These are phyloP conservation scores for Porites rus DNA, from an alignment of 92 coral and sea anemone species.

Conservation along the genomic window DNA sequence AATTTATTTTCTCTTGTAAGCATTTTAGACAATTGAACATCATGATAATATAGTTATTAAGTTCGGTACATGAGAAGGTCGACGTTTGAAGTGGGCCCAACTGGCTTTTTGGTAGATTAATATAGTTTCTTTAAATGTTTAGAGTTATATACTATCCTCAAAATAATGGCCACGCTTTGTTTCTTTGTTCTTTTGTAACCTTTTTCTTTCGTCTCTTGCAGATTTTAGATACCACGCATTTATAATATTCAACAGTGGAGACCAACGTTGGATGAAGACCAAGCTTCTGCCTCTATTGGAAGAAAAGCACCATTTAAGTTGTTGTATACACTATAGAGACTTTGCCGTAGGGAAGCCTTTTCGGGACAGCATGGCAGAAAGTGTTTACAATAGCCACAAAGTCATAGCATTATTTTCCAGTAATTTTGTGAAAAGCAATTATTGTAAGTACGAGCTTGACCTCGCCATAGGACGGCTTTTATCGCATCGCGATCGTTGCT, in stretches of 20 bases:
- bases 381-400: conserved; percentile 32
- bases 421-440: conserved; percentile 15
- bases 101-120: too few relatives aligned
- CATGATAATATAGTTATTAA: too few relatives aligned
- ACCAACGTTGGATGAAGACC: not conserved
- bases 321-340: conserved; percentile 46
- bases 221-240: conserved; percentile 38
- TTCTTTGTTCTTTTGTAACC: not conserved
- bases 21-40: too few relatives aligned
- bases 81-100: too few relatives aligned
- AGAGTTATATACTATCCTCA: too few relatives aligned
- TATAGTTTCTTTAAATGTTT: too few relatives aligned
- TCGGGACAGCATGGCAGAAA: conserved; percentile 24
- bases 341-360: conserved; percentile 1
- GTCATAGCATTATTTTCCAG: conserved; percentile 34
- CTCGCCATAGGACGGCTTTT: conserved; percentile 13
- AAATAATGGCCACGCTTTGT: not conserved
- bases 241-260: conserved; percentile 30
- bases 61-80: too few relatives aligned
- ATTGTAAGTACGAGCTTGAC: conserved; percentile 25
- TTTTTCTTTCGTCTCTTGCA: not conserved
- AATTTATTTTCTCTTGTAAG: too few relatives aligned
- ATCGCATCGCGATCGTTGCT: not conserved
- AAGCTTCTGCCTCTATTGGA: conserved; percentile 18
- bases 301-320: conserved; percentile 6